Percentiles rank a stretch among this genome's conserved stretches.
Conservation (phyloP, 1,140 invertebrate species). For the Uloborus diversus region DNA sequence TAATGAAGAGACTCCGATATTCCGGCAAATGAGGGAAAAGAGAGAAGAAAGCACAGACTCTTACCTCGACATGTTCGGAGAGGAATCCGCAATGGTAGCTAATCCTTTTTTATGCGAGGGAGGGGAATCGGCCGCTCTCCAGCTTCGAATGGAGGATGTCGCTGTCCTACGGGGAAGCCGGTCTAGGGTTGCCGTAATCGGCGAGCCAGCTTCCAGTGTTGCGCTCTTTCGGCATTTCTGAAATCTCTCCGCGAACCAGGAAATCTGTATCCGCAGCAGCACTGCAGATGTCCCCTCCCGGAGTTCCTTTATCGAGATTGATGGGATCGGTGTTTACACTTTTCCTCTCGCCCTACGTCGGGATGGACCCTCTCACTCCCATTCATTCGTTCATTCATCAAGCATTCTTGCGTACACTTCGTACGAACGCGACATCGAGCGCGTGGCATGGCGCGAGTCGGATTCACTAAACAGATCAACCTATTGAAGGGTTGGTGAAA, state of each 20-base stretch:
- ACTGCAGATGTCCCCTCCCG: too few species aligned
- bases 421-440: too few species aligned
- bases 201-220: neutral
- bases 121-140: neutral
- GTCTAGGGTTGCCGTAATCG: conserved; percentile 7
- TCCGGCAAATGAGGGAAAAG: conserved; percentile 5
- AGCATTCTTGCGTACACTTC: too few species aligned
- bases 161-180: conserved; percentile 17
- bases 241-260: neutral
- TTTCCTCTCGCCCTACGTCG: too few species aligned
- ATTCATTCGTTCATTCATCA: too few species aligned
- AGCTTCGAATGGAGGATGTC: conserved; percentile 18
- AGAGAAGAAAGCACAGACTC: neutral
- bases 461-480: too few species aligned
- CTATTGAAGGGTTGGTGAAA: too few species aligned
- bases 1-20: too few species aligned
- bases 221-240: neutral
- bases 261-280: neutral
- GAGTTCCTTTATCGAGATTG: neutral
- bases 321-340: too few species aligned
- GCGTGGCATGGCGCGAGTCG: too few species aligned
- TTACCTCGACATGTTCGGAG: conserved; percentile 9
- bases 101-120: neutral
- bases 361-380: too few species aligned
- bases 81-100: neutral